Conservation (phyloP, 1,140 invertebrate species). For the Neotoxoptera formosana region DNA sequence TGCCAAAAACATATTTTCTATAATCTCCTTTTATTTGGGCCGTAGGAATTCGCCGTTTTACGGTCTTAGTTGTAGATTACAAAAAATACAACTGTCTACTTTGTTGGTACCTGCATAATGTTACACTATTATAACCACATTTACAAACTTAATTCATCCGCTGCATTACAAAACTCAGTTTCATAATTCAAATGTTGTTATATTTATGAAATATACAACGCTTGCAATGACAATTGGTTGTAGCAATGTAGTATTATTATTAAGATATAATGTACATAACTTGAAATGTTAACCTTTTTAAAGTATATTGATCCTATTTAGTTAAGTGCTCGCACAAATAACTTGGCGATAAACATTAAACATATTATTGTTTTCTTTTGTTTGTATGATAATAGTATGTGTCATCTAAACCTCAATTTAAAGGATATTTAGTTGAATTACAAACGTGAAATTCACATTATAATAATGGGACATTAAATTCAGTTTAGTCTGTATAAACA, state of each 20-base stretch:
- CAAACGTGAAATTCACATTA: neutral
- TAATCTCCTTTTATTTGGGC: neutral
- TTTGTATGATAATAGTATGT: neutral
- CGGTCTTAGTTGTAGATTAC: neutral
- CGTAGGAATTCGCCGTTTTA: neutral
- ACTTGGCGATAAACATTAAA: neutral
- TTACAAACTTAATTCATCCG: neutral
- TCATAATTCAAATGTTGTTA: neutral
- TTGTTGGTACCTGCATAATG: neutral
- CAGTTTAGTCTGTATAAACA: neutral
- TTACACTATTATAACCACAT: neutral
- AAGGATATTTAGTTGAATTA: neutral
- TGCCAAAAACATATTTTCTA: slow-evolving; percentile 20
- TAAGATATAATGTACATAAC: neutral
- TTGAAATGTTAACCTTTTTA: neutral
- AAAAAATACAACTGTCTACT: neutral
- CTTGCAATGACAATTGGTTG: neutral
- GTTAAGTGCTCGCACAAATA: neutral
- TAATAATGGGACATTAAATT: neutral
- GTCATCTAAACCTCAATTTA: neutral
- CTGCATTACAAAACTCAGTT: neutral
- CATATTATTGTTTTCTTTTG: neutral
- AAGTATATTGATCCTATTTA: slow-evolving; percentile 1
- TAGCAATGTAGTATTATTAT: neutral
- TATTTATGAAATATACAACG: neutral